Base-by-base conservation (phyloP, 1,140 invertebrate species). In the Phymastichus coffea region DNA sequence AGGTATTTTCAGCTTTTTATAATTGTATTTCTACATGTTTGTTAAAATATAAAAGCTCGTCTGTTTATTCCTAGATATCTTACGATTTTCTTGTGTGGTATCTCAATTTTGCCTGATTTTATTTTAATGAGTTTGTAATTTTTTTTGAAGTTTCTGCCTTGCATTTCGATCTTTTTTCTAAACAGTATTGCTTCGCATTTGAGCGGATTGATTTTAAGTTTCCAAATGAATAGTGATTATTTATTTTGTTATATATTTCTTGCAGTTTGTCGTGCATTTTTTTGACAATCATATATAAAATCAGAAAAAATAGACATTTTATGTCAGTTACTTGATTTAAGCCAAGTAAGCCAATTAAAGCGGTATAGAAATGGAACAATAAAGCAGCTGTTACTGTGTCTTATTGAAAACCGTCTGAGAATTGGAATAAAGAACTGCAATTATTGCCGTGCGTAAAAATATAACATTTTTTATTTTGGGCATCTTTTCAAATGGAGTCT, bases 61-160 rank as follows among this genome's bases (percentile, higher is more conserved):
- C 60, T 22, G n/a, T 33, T n/a, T 3, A 66, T n/a, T 1, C 63
- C 68, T 9, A 70, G 17, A n/a, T 68, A 70, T 61, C 54, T 66
- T 8, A 17, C 40, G 4, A 8, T 25, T 26, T 33, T 52, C 14
- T 35, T 44, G 10, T 57, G 46, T 8, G 9, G 40, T 14, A 40
- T 12, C 28, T 15, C 7, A 49, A 51, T 10, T 40, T 10, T 46
- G 51, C 43, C 49, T 1, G 35, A 12, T 12, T 20, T n/a, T 19
- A 63, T 9, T 1, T 9, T 4, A 14, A 46, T n/a, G 49, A 10
- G 4, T 64, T 10, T 43, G 2, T 48, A 25, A 1, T 33, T 15
- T 19, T 57, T 61, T 17, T 15, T 1, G 17, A 61, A 61, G 10
- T 53, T 41, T 25, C 48, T 53, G 8, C 40, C n/a, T 17, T 35